Percentiles rank a stretch among this genome's conserved stretches.
phyloP scores from a whole-genome alignment of 2,797 vertebrate species.

The Emys orbicularis region DNA sequence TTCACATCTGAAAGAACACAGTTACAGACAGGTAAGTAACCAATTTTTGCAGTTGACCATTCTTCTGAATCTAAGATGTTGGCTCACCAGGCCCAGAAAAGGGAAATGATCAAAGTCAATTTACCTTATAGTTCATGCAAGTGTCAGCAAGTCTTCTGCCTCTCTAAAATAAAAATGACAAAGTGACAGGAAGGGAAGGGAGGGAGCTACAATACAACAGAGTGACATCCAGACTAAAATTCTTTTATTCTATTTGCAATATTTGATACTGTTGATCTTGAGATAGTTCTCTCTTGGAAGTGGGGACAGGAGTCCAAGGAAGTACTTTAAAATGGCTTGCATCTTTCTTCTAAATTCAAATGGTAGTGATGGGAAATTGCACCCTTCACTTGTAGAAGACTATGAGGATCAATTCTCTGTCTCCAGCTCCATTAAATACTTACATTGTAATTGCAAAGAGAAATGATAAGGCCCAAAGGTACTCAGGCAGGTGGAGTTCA shows the following conservation, averaged over 20 bases:
- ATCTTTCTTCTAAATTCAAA: not conserved
- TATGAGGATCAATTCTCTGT: not conserved
- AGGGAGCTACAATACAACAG: not conserved
- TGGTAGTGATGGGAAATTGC: not conserved
- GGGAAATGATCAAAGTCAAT: not conserved
- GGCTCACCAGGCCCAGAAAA: not conserved
- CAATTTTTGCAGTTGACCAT: too few species aligned
- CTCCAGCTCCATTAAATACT: not conserved
- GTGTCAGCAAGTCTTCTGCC: not conserved
- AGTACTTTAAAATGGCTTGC: not conserved
- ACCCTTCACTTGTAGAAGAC: not conserved
- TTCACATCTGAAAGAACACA: too few species aligned
- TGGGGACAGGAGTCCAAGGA: not conserved
- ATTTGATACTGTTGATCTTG: not conserved
- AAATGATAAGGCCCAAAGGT: not conserved
- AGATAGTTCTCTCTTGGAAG: not conserved
- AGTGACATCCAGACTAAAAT: not conserved
- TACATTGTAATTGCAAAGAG: not conserved
- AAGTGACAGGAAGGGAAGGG: not conserved
- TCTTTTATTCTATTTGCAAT: not conserved
- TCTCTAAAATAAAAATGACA: not conserved
- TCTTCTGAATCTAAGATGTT: too few species aligned
- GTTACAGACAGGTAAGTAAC: too few species aligned
- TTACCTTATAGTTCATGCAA: not conserved
- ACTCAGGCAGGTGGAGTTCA: too few species aligned